Base-by-base conservation (phyloP, 2,888 invertebrate species). In the Neoscelio sp. region DNA sequence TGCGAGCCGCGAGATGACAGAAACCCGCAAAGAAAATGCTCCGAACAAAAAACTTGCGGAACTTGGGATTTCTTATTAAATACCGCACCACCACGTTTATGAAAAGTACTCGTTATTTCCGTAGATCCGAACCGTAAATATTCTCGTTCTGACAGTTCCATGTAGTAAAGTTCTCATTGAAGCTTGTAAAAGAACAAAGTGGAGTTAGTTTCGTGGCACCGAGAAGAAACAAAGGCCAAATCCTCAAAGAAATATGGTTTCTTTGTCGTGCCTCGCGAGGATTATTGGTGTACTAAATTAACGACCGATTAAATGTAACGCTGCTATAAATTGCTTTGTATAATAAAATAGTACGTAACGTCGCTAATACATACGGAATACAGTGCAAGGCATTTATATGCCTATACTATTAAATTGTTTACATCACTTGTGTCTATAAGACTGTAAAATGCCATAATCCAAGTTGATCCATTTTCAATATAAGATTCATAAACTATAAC, bases 111-210 rank as follows among this genome's bases (percentile, higher is more conserved):
- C 68, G 78, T 80, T 77, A 70, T 77, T 79, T 80, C 78, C 58
- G 56, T 44, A 64, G 78, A 82, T 80, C 70, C 68, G 64, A 75
- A 74, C 71, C 78, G 82, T 83, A 85, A 83, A 85, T 83, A 83
- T 82, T 68, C 75, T 38, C 54, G 65, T 58, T 70, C 58, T 78
- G 80, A 48, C 80, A 80, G 78, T 38, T 70, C n/a, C 42, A 54
- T 38, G 75, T 64, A 35, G 68, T 79, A 80, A 83, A 82, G 75
- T 82, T 81, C 52, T 74, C 82, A 83, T 82, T 67, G 74, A 73
- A 64, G 68, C 64, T 65, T 67, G 62, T 30, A 73, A 73, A 40
- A 56, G 48, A 64, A 78, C 52, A 56, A 73, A 78, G 38, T 65
- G 38, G 33, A 65, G 70, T 54, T 54, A 68, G 64, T 77, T 56